A percentile compares a stretch with the other conserved stretches of the same genome.
phyloP scores from a whole-genome alignment of 2,888 invertebrate genomes.

The Matsumyia berberina region DNA sequence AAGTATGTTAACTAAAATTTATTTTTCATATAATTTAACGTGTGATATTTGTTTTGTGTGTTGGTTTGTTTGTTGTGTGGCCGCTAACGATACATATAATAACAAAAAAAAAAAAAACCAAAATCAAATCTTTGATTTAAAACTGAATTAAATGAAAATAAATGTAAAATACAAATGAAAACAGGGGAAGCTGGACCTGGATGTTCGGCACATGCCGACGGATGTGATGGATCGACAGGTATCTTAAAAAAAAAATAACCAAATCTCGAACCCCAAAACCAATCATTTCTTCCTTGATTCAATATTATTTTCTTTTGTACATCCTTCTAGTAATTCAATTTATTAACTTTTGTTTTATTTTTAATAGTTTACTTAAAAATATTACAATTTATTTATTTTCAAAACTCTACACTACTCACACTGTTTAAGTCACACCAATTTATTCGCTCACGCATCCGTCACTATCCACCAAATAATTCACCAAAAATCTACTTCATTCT shows the following conservation, averaged over 20 bases:
- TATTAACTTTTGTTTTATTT: conserved; percentile 42
- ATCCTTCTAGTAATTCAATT: conserved; percentile 35
- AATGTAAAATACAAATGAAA: conserved; percentile 77
- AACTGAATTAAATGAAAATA: conserved; percentile 65
- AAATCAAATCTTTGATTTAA: conserved; percentile 59
- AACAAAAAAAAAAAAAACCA: conserved; percentile 41
- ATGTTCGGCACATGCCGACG: conserved; percentile 96
- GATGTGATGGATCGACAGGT: conserved; percentile 97
- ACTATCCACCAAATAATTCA: conserved; percentile 31
- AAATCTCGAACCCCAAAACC: conserved; percentile 70
- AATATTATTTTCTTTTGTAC: conserved; percentile 33
- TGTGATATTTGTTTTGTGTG: conserved; percentile 73
- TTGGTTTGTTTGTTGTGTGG: conserved; percentile 87
- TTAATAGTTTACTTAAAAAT: conserved; percentile 23
- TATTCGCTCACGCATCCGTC: conserved; percentile 59
- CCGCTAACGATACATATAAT: conserved; percentile 81
- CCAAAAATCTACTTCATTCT: conserved; percentile 39
- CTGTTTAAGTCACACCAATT: conserved; percentile 51
- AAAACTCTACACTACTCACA: conserved; percentile 53
- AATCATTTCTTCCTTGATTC: conserved; percentile 48
- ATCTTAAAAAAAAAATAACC: conserved; percentile 81
- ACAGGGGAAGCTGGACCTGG: conserved; percentile 92
- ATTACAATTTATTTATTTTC: no score
- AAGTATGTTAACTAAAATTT: conserved; percentile 33
- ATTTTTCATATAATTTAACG: conserved; percentile 55